Evolutionary conservation across 2,888 invertebrate genomes (phyloP).

Genomic region (Keiferia lycopersicella): DNA sequence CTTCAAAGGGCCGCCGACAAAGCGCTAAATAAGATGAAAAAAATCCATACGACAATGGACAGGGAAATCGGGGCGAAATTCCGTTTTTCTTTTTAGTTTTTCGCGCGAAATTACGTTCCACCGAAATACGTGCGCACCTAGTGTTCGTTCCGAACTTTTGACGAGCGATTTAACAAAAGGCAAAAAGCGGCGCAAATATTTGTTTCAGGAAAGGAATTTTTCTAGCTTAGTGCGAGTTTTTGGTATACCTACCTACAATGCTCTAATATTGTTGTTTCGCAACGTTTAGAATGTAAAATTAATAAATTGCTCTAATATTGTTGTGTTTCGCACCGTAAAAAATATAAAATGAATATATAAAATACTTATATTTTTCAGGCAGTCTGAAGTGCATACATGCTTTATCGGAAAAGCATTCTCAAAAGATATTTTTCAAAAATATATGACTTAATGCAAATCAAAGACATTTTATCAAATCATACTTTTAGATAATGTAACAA

Average conservation of each 20-base stretch:
- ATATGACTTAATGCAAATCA: too few relatives aligned
- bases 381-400: too few relatives aligned
- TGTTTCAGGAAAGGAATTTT: not conserved
- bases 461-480: too few relatives aligned
- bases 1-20: slow-evolving; percentile 80
- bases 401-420: too few relatives aligned
- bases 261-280: too few relatives aligned
- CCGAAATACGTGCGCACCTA: slow-evolving; percentile 31
- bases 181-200: not conserved
- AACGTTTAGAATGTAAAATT: too few relatives aligned
- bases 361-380: too few relatives aligned
- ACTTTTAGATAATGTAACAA: not conserved
- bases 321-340: too few relatives aligned
- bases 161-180: slow-evolving; percentile 31
- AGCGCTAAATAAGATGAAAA: slow-evolving; percentile 81
- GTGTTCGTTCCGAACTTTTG: slow-evolving; percentile 51
- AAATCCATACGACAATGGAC: slow-evolving; percentile 75
- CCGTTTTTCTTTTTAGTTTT: slow-evolving; percentile 65
- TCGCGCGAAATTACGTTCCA: slow-evolving; percentile 56
- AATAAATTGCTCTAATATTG: too few relatives aligned
- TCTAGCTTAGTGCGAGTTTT: not conserved
- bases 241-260: not conserved
- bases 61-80: slow-evolving; percentile 71
- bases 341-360: too few relatives aligned
- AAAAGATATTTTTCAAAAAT: too few relatives aligned